These are phyloP conservation scores for Malurus splendens DNA, from an alignment of 2,797 vertebrate genomes.

Conservation along the genomic window DNA sequence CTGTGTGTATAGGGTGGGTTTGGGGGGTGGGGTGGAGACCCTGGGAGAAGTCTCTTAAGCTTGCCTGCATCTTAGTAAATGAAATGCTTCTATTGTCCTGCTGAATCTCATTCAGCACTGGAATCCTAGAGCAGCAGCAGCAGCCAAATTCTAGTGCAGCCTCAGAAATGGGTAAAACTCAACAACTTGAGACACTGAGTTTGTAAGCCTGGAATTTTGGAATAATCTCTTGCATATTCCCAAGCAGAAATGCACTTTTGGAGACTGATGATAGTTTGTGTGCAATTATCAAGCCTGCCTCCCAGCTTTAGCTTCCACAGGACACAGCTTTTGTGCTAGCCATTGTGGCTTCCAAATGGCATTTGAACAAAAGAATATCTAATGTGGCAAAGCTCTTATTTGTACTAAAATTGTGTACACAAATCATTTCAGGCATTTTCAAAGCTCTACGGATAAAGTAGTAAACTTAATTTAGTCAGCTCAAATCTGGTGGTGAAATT, in stretches of 20 bases:
- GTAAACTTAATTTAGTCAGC: background rate
- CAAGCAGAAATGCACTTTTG: background rate
- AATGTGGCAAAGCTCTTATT: slow-evolving; percentile 33
- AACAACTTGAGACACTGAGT: background rate
- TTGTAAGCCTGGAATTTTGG: background rate
- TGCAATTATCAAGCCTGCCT: background rate
- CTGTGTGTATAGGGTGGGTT: background rate
- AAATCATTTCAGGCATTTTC: background rate
- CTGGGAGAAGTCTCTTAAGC: slow-evolving; percentile 13
- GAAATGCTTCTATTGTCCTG: slow-evolving; percentile 34
- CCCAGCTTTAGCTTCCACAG: slow-evolving; percentile 10
- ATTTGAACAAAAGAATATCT: slow-evolving; percentile 50
- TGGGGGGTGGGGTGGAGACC: background rate
- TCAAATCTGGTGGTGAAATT: background rate
- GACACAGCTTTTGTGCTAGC: background rate
- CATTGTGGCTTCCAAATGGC: slow-evolving; percentile 24
- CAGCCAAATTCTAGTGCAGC: background rate
- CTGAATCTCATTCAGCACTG: slow-evolving; percentile 16
- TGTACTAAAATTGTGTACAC: slow-evolving; percentile 9
- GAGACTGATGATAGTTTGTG: background rate
- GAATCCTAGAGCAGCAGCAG: slow-evolving; percentile 1
- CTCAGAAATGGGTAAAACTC: background rate
- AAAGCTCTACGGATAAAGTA: background rate
- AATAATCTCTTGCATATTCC: background rate
- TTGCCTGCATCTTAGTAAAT: slow-evolving; percentile 6